Base-by-base conservation (phyloP, 2,797 vertebrate genomes). In the Diplodus puntazzo region DNA sequence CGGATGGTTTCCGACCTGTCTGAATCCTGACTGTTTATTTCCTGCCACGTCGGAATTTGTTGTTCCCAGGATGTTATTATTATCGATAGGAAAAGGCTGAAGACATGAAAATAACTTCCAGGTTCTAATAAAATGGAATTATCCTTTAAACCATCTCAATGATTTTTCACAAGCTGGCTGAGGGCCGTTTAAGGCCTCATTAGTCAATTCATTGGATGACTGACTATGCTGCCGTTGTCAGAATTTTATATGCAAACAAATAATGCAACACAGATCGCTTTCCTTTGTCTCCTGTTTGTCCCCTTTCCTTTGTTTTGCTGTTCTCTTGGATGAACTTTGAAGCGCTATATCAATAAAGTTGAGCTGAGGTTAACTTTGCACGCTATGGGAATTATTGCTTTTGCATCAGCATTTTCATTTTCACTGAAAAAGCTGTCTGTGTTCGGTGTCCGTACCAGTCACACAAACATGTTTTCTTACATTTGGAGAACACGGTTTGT, bases 201-300 rank as follows among this genome's bases (percentile, higher is more conserved):
- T 66, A 43, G 54, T 18, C 20, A 45, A 17, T 69, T 46, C 5
- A 60, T n/a, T 75, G 45, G 62, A 57, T 25, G 20, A 55, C 50
- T 46, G 25, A 30, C 52, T n/a, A 20, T 16, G 34, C 18, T 58
- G 27, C n/a, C 11, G 21, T 20, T 12, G 21, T 59, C 21, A 27
- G 13, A 34, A 3, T 46, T 65, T 64, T 11, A 34, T 48, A n/a
- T 9, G 23, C 17, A 16, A 17, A 25, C 57, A 53, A 16, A 20
- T 53, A 53, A 61, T 62, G 25, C 45, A 50, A 50, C 57, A 70
- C 58, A 73, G 21, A 62, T 52, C 3, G 11, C 13, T 16, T 14
- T 13, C 3, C 8, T n/a, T 11, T 50, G 4, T n/a, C 3, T 3
- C 20, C 2, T 6, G 12, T 39, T 65, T 18, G n/a, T 17, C 14